Percentiles rank a stretch among this genome's conserved stretches.
Conservation (phyloP, 2,888 invertebrate species). For the Rotaria macrura region DNA sequence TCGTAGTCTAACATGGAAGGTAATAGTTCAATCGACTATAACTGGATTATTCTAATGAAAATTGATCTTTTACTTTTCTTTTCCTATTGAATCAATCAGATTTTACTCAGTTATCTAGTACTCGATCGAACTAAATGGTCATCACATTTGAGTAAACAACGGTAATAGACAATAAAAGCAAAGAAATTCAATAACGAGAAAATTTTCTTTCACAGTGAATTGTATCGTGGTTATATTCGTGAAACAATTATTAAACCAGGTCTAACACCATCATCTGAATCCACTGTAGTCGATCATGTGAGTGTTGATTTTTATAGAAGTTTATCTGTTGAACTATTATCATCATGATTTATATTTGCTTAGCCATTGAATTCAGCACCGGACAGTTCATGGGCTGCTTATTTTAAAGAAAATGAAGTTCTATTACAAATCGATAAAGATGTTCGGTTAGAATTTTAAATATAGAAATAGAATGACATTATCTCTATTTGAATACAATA, state of each 20-base stretch:
- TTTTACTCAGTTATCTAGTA: conserved; percentile 27
- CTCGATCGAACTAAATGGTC: conserved; percentile 26
- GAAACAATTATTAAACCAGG: conserved; percentile 33
- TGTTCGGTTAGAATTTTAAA: conserved; percentile 56
- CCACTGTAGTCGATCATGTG: conserved; percentile 26
- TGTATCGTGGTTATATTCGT: conserved; percentile 30
- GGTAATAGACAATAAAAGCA: neutral
- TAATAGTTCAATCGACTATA: no score
- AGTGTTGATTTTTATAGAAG: no score
- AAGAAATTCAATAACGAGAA: no score
- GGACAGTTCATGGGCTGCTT: conserved; percentile 85
- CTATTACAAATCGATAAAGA: conserved; percentile 93
- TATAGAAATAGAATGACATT: neutral
- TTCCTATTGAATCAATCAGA: neutral
- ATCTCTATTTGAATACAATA: neutral
- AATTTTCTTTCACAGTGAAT: neutral
- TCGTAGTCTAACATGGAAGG: conserved; percentile 32
- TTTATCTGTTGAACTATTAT: neutral
- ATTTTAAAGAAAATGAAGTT: conserved; percentile 93
- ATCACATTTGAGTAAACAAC: conserved; percentile 15
- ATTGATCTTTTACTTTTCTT: no score
- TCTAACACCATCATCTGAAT: neutral
- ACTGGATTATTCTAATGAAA: no score
- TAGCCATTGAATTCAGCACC: conserved; percentile 90
- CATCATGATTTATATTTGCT: neutral